Evolutionary conservation across 2,113 vertebrate genomes (phyloP).

Genomic region (Xerus inauris): DNA sequence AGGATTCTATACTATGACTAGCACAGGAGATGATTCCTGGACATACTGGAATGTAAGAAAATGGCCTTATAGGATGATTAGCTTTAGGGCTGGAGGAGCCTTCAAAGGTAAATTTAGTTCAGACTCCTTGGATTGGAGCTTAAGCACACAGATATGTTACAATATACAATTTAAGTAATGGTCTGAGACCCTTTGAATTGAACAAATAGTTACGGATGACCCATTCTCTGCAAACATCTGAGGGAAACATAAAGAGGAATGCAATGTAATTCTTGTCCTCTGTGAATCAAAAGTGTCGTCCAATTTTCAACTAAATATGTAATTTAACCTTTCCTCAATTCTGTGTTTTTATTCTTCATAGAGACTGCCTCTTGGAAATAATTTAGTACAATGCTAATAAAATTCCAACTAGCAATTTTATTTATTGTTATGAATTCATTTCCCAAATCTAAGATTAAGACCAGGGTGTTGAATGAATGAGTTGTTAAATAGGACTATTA

Average conservation of each 20-base stretch:
- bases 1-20: neutral
- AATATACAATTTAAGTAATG: neutral
- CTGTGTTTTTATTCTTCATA: slow-evolving; percentile 27
- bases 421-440: slow-evolving; percentile 17
- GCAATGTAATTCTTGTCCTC: neutral
- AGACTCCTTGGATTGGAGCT: neutral
- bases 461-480: neutral
- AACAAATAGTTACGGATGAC: slow-evolving; percentile 24
- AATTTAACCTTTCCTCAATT: neutral
- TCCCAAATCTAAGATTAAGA: neutral
- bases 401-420: slow-evolving; percentile 25
- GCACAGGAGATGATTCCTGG: neutral
- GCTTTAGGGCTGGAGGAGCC: neutral
- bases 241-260: neutral
- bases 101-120: neutral
- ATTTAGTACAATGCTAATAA: slow-evolving; percentile 26
- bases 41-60: neutral
- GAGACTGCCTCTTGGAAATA: slow-evolving; percentile 5
- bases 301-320: slow-evolving; percentile 40
- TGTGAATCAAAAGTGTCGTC: neutral
- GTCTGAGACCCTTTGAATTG: neutral
- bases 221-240: neutral
- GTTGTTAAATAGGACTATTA: neutral
- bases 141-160: neutral
- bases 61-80: neutral